Conservation (phyloP, 2,797 vertebrate species). For the Emys orbicularis region DNA sequence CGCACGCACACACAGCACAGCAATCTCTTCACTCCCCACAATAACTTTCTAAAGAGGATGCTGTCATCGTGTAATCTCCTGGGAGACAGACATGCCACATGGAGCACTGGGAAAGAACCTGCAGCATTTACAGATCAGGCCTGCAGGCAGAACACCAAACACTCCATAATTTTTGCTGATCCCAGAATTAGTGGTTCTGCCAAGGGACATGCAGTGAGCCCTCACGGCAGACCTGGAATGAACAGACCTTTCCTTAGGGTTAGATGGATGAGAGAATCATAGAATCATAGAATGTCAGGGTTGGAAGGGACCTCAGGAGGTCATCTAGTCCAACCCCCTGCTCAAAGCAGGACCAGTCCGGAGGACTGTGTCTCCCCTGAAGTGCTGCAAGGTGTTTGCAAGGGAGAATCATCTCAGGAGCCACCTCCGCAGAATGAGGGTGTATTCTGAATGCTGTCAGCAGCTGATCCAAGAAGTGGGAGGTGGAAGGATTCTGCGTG, state of each 20-base stretch:
- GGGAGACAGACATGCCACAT: constrained; percentile 29
- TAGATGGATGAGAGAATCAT: background rate
- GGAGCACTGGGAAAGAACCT: constrained; percentile 3
- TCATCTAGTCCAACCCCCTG: no score
- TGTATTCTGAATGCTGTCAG: constrained; percentile 56
- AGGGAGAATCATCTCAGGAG: constrained; percentile 61
- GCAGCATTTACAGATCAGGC: background rate
- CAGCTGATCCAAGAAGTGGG: constrained; percentile 64
- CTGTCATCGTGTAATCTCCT: constrained; percentile 59
- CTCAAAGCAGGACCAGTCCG: background rate
- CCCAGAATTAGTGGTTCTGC: background rate
- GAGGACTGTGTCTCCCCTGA: background rate
- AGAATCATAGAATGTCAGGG: no score
- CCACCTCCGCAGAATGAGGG: constrained; percentile 12
- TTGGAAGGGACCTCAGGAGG: no score
- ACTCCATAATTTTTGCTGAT: background rate
- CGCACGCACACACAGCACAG: background rate
- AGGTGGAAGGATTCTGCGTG: constrained; percentile 51
- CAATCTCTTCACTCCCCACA: constrained; percentile 57
- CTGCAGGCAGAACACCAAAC: constrained; percentile 5
- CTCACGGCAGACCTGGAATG: background rate
- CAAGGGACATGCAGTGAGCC: background rate
- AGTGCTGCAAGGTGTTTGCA: background rate
- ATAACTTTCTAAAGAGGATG: constrained; percentile 47
- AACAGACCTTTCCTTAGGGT: background rate